phyloP scores from a whole-genome alignment of 2,113 vertebrate genomes.

The Aviceda subcristata region DNA sequence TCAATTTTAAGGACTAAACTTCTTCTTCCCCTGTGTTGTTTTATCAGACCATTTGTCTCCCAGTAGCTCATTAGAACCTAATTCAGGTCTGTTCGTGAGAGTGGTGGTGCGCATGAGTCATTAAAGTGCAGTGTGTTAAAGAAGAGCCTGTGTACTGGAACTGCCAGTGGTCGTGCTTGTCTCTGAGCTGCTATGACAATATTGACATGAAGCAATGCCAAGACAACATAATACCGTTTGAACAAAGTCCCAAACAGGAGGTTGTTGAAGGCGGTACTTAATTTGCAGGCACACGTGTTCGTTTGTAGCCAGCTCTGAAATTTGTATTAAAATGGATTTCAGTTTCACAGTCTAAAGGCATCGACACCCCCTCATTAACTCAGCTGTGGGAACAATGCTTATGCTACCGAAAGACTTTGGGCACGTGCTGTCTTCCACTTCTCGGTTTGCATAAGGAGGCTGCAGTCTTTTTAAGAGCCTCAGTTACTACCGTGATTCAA shows the following conservation, averaged over 20 bases:
- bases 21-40: background rate
- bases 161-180: background rate
- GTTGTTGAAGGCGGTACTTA: background rate
- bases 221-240: background rate
- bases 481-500: background rate
- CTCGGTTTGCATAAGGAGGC: background rate
- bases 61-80: background rate
- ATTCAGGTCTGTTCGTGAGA: background rate
- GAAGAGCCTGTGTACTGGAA: background rate
- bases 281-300: background rate
- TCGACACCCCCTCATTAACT: background rate
- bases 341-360: background rate
- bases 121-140: background rate
- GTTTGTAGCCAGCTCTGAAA: background rate
- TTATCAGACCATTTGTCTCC: background rate
- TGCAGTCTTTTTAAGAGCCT: background rate
- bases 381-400: background rate
- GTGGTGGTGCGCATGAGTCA: background rate
- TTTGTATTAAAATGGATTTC: background rate
- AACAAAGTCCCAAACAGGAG: constrained; percentile 22
- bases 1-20: background rate
- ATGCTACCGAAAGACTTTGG: background rate
- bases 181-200: constrained; percentile 23
- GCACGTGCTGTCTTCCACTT: background rate
- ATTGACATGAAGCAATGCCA: constrained; percentile 29